phyloP scores from a whole-genome alignment of 2,888 invertebrate genomes.

The Hirtodrosophila duncani region DNA sequence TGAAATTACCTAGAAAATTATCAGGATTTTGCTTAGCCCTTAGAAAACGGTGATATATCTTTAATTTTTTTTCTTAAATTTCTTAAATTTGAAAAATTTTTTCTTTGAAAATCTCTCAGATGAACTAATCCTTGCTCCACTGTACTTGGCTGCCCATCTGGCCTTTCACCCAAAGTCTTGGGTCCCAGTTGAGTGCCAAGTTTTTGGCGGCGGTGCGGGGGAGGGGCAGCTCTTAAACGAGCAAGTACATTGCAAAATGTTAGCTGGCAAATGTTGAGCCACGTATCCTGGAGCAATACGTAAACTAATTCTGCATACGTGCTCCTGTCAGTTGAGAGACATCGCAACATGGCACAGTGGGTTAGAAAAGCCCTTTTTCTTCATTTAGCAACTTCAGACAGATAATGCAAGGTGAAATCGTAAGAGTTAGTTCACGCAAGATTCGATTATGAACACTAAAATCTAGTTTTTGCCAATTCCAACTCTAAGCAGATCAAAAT shows the following conservation, averaged over 20 bases:
- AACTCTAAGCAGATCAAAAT: too few relatives aligned
- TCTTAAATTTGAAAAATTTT: conserved; percentile 22
- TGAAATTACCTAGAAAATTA: too few relatives aligned
- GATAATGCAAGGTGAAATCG: too few relatives aligned
- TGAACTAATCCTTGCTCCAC: conserved; percentile 12
- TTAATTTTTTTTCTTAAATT: conserved; percentile 16
- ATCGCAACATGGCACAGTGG: background rate
- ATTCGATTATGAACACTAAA: too few relatives aligned
- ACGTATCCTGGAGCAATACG: conserved; percentile 73
- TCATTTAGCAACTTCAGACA: conserved; percentile 13
- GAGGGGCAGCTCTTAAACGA: too few relatives aligned
- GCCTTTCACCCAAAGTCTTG: background rate
- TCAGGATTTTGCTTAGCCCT: conserved; percentile 2
- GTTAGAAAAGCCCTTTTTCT: background rate
- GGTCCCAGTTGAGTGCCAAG: conserved; percentile 9
- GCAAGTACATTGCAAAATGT: conserved; percentile 51
- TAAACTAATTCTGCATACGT: conserved; percentile 73
- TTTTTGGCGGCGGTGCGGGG: background rate
- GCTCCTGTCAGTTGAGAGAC: conserved; percentile 60
- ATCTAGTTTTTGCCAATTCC: too few relatives aligned
- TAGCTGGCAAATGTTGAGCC: conserved; percentile 69
- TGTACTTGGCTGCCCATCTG: background rate
- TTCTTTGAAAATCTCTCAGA: conserved; percentile 34
- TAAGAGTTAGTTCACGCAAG: too few relatives aligned
- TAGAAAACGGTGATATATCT: conserved; percentile 7